Percentiles rank a stretch among this genome's conserved stretches.
Evolutionary conservation across 23 tunicate genomes (phyloP).

Genomic region (Pegea sp.): DNA sequence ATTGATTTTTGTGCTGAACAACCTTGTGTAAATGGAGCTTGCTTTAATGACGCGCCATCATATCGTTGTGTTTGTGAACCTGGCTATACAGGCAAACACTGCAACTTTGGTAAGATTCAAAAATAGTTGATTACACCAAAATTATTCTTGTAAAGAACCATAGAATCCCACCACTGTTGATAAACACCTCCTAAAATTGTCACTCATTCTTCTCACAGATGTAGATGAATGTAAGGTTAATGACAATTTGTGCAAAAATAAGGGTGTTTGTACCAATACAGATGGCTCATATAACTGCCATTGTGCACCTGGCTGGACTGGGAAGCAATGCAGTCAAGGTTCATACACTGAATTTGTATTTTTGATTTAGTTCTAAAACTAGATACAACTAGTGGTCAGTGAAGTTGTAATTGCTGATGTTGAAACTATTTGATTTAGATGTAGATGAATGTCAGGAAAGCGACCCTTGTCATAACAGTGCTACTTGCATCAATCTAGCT

Average conservation of each 20-base stretch:
- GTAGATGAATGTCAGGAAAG: background rate
- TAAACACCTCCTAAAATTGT: no score
- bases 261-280: conserved; percentile 1
- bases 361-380: no score
- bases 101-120: background rate
- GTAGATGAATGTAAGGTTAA: background rate
- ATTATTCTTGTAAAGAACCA: background rate
- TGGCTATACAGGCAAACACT: background rate
- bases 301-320: conserved; percentile 13
- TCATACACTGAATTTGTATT: no score
- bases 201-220: no score
- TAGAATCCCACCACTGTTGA: background rate
- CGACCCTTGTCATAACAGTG: background rate
- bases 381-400: no score
- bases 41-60: background rate
- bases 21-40: background rate
- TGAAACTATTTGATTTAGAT: background rate
- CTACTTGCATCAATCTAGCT: background rate
- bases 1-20: background rate
- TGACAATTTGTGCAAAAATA: background rate
- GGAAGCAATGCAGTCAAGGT: conserved; percentile 15
- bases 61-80: background rate
- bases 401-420: background rate
- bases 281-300: conserved; percentile 11
- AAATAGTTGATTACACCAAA: no score